Evolutionary conservation across 1,140 invertebrate genomes (phyloP), one percentile per base, ranked within the genome.

Genomic region (Asbolus verrucosus): DNA sequence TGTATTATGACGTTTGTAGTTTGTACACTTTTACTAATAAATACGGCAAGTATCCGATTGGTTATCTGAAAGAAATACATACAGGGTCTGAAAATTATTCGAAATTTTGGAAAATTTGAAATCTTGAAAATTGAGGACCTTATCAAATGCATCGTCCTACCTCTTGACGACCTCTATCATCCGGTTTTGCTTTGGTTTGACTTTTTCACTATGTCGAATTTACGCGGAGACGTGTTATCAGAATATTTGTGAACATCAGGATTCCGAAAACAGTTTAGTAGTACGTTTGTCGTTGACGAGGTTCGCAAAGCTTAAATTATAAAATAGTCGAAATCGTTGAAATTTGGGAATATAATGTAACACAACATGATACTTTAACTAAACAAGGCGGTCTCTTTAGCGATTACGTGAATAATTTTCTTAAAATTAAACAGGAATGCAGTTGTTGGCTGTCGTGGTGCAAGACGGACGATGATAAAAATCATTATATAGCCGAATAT

Each of bases 211-310:
- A 8, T 30, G 27, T 4, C 27, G 27, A 30, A 8, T 30, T 5
- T 30, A 8, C 9, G 27, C 9, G 4, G 27, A 30, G 9, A 30
- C n/a, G n/a, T n/a, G n/a, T n/a, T n/a, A n/a, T n/a, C n/a, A n/a
- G n/a, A n/a, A n/a, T n/a, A n/a, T n/a, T n/a, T n/a, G n/a, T n/a
- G n/a, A n/a, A n/a, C n/a, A n/a, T n/a, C n/a, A n/a, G n/a, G n/a
- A n/a, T n/a, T n/a, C n/a, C n/a, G n/a, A n/a, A n/a, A n/a, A 33
- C 15, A 59, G 0, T 66, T 83, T 5, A 74, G 46, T 0, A 81
- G 82, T 24, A 81, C 78, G 0, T 83, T 78, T 77, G 76, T 77
- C 1, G 70, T 71, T 6, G 72, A 77, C 14, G 82, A 83, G 74
- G 3, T 83, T 3, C 24, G 62, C 18, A 75, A 78, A 59, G 81